phyloP scores from a whole-genome alignment of 2,113 vertebrate genomes.

The Progne subis region DNA sequence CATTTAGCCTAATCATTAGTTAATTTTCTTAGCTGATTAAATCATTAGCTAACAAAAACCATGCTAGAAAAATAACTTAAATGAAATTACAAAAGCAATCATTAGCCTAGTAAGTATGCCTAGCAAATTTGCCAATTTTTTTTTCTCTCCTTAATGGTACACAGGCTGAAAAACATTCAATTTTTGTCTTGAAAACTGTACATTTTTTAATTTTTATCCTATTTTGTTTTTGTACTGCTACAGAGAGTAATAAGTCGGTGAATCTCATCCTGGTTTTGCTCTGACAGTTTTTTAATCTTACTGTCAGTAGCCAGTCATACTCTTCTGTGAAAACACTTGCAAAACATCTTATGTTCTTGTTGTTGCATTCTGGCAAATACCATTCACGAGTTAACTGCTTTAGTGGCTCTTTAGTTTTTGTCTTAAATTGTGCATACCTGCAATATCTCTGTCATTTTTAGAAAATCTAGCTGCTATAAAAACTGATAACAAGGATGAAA shows the following conservation, averaged over 20 bases:
- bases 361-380: neutral
- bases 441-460: neutral
- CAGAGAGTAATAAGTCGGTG: neutral
- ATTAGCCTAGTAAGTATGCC: neutral
- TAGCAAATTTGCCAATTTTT: neutral
- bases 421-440: neutral
- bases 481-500: neutral
- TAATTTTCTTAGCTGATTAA: neutral
- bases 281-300: neutral
- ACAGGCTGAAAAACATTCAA: neutral
- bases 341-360: neutral
- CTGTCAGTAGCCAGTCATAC: neutral
- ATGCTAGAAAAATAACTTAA: neutral
- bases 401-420: neutral
- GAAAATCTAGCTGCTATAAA: neutral
- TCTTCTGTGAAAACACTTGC: neutral
- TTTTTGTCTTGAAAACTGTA: neutral
- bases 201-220: neutral
- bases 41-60: neutral
- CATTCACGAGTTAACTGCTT: neutral
- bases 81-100: neutral
- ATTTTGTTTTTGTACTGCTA: neutral
- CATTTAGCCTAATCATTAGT: neutral
- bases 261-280: neutral
- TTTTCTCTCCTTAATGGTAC: neutral